Conservation (phyloP, 2,888 invertebrate species). For the Glaucopsyche alexis region DNA sequence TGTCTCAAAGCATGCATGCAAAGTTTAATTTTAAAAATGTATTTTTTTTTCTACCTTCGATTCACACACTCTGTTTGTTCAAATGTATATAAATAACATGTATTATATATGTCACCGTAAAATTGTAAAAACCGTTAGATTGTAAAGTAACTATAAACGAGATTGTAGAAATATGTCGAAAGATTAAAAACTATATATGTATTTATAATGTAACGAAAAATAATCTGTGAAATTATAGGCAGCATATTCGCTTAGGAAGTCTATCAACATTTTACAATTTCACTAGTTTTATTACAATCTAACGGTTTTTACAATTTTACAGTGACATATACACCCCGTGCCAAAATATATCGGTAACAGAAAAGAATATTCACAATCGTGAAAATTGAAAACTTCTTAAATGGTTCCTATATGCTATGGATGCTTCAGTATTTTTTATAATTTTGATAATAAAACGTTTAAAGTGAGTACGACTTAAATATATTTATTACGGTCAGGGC, state of each 20-base stretch:
- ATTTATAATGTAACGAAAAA: too few relatives aligned
- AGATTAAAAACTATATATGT: too few relatives aligned
- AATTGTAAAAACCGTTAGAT: too few relatives aligned
- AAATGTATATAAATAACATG: constrained; percentile 47
- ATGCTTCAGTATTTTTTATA: constrained; percentile 34
- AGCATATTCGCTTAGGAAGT: too few relatives aligned
- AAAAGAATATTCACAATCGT: constrained; percentile 30
- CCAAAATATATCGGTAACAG: constrained; percentile 52
- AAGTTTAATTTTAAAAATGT: neutral
- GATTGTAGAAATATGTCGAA: too few relatives aligned
- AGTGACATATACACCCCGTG: constrained; percentile 63
- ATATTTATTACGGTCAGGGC: constrained; percentile 27
- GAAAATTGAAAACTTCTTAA: constrained; percentile 30
- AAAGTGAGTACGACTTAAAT: neutral
- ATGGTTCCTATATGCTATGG: constrained; percentile 39
- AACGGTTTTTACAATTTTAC: too few relatives aligned
- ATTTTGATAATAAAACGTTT: constrained; percentile 31
- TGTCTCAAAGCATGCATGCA: neutral
- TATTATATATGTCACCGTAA: too few relatives aligned
- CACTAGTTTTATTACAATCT: too few relatives aligned
- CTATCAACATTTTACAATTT: too few relatives aligned
- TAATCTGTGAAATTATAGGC: too few relatives aligned
- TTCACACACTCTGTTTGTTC: neutral
- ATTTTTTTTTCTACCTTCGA: neutral
- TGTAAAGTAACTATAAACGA: too few relatives aligned